Base-by-base conservation (phyloP, 2,797 vertebrate genomes). In the Tiaroga cobitis region DNA sequence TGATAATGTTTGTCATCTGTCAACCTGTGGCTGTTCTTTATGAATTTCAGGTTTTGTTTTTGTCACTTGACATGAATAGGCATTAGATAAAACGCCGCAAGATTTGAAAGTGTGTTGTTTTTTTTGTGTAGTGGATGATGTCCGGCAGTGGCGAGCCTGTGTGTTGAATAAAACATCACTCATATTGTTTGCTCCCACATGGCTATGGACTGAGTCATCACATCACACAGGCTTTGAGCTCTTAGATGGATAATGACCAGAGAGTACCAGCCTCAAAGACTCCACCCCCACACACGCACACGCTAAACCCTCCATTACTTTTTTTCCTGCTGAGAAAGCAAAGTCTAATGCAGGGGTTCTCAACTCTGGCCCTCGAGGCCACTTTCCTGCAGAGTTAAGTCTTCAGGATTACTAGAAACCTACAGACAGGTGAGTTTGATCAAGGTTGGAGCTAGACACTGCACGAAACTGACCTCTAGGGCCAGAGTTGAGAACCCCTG, bases 161-260 rank as follows among this genome's bases (percentile, higher is more conserved):
- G 84, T 88, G 83, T 85, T 90, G 87, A 88, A 91, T 90, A 87
- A 90, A 89, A 89, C 86, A 91, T 89, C 86, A 91, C 68, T 85
- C 75, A 39, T 82, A 85, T 86, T 84, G 82, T 87, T 85, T 85
- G 85, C 80, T 85, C 76, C 56, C 65, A 83, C 84, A 82, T 86
- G 77, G 65, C 69, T 79, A 61, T 79, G 83, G 79, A 65, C 26
- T 87, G 83, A 87, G 86, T 88, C 89, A 87, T 80, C 84, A 82
- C 79, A 67, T 87, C 85, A 87, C 43, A 79, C 70, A 81, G 70
- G 72, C 88, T 89, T 87, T 87, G 86, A 88, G 82, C 80, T 84
- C 82, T 82, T 73, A 67, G 82, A 84, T 73, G 65, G 86, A 86
- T 89, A 87, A 87, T 86, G 54, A 81, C 85, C 87, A 87, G 73